A percentile compares a stretch with the other conserved stretches of the same genome.
These are phyloP conservation scores for Sceloporus undulatus DNA, from an alignment of 2,113 vertebrate genomes.

Conservation along the genomic window DNA sequence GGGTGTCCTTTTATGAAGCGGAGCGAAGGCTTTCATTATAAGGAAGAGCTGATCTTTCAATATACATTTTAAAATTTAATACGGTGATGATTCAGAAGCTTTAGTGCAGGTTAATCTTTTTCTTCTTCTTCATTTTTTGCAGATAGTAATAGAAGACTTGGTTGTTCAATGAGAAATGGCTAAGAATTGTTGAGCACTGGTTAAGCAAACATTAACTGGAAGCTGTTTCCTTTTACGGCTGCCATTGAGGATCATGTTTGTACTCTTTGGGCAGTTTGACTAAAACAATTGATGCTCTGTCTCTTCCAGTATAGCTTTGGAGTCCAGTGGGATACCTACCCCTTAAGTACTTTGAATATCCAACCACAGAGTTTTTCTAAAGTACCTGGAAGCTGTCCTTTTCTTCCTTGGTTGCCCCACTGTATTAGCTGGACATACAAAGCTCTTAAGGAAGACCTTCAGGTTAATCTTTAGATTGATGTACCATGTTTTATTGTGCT, in stretches of 20 bases:
- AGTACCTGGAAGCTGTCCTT: not conserved
- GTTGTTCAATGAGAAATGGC: not conserved
- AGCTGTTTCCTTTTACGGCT: not conserved
- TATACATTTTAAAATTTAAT: not conserved
- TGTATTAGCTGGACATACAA: not conserved
- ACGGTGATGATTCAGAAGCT: not conserved
- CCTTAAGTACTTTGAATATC: conserved; percentile 18
- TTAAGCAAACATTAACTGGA: not conserved
- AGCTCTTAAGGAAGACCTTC: not conserved
- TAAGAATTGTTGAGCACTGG: conserved; percentile 16
- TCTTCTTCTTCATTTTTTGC: not conserved
- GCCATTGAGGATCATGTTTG: conserved; percentile 43
- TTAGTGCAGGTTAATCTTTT: not conserved
- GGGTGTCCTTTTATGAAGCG: not conserved
- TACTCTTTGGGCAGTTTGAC: conserved; percentile 33
- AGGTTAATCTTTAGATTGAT: not conserved
- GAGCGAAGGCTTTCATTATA: not conserved
- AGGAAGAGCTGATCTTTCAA: fast-evolving
- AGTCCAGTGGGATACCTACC: not conserved
- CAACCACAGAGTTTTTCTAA: conserved; percentile 5
- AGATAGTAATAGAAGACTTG: not conserved
- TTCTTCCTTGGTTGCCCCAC: not conserved
- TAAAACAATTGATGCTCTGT: conserved; percentile 18
- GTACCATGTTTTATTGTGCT: not conserved
- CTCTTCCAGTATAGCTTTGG: conserved; percentile 17